These are phyloP conservation scores for Forficula auricularia DNA, from an alignment of 1,140 invertebrate genomes.

Conservation along the genomic window DNA sequence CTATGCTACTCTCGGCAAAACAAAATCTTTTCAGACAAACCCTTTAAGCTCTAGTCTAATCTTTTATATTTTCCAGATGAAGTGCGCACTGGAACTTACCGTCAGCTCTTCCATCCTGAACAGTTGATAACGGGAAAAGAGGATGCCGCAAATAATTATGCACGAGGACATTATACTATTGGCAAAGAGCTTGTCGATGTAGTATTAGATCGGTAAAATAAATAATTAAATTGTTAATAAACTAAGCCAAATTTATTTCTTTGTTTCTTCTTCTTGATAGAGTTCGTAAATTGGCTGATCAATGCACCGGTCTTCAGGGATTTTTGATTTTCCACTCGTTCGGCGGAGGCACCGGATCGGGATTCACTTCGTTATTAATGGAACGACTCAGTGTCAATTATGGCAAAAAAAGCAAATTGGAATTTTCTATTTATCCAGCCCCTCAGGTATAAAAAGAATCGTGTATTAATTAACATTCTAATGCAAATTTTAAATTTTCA, in stretches of 20 bases:
- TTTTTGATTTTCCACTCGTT: conserved; percentile 57
- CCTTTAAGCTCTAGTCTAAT: too few relatives aligned
- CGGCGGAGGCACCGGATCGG: conserved; percentile 51
- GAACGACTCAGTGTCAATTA: conserved; percentile 39
- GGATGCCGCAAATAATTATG: conserved; percentile 80
- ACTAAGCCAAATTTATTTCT: too few relatives aligned
- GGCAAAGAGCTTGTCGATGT: conserved; percentile 76
- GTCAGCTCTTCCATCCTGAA: conserved; percentile 65
- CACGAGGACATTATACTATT: conserved; percentile 78
- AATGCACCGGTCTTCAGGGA: conserved; percentile 57
- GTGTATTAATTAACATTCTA: too few relatives aligned
- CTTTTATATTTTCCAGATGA: too few relatives aligned
- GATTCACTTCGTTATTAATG: conserved; percentile 44
- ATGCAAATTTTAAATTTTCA: too few relatives aligned
- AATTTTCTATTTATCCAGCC: conserved; percentile 40
- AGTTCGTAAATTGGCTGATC: conserved; percentile 47
- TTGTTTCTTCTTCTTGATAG: too few relatives aligned
- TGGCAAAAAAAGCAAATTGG: conserved; percentile 34
- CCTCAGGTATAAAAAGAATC: too few relatives aligned
- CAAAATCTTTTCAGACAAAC: too few relatives aligned
- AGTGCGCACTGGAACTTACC: conserved; percentile 64
- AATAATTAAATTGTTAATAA: too few relatives aligned
- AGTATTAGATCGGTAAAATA: too few relatives aligned
- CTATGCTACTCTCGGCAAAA: too few relatives aligned
- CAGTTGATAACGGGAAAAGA: conserved; percentile 67